Conservation (phyloP, 2,888 invertebrate genomes). For the Molanna angustata region DNA sequence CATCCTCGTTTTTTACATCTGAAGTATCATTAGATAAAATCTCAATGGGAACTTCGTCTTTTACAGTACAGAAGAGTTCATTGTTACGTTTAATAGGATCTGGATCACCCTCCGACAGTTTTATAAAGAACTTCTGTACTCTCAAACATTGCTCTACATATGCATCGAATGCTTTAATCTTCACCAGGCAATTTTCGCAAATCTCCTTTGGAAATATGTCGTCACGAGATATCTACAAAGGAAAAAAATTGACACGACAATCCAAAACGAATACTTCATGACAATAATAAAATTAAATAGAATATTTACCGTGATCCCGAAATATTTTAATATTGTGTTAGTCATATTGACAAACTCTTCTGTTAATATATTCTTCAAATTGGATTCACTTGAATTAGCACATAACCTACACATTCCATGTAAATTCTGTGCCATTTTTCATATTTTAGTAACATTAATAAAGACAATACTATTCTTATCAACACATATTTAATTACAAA, state of each 20-base stretch:
- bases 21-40: no score
- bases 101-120: conserved; percentile 15
- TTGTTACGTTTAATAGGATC: no score
- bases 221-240: conserved; percentile 20
- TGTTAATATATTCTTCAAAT: conserved; percentile 22
- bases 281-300: background rate
- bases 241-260: background rate
- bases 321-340: conserved; percentile 24
- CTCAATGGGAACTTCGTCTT: no score
- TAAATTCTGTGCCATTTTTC: conserved; percentile 21
- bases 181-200: conserved; percentile 24
- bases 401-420: conserved; percentile 26
- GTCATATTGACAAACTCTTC: conserved; percentile 24
- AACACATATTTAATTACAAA: no score
- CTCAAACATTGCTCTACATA: conserved; percentile 28
- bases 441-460: conserved; percentile 3
- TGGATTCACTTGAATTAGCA: conserved; percentile 12
- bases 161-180: conserved; percentile 26
- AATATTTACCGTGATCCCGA: conserved; percentile 23
- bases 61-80: no score
- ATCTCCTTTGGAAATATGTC: conserved; percentile 25
- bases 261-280: background rate
- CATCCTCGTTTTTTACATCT: conserved; percentile 15
- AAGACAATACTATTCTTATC: no score
- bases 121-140: conserved; percentile 24